phyloP scores from a whole-genome alignment of 2,888 invertebrate species.

The Ophioninae sp. region DNA sequence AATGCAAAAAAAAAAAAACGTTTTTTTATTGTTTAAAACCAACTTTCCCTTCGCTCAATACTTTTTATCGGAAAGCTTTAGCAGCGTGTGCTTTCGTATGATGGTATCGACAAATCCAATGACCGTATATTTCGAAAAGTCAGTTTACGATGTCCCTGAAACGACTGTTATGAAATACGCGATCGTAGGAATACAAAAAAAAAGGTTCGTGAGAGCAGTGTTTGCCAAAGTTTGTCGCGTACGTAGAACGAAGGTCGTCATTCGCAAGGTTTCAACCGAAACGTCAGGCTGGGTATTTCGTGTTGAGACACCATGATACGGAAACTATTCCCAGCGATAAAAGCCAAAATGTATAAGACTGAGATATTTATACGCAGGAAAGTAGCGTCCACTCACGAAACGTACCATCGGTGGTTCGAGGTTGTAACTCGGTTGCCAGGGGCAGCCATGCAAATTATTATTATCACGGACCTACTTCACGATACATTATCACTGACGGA shows the following conservation, averaged over 20 bases:
- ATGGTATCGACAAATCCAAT: not conserved
- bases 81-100: not conserved
- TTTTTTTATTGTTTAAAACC: not conserved
- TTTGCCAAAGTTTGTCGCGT: too few relatives aligned
- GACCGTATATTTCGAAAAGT: not conserved
- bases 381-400: constrained; percentile 3
- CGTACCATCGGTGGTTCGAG: constrained; percentile 4
- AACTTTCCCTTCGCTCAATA: not conserved
- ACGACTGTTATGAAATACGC: not conserved
- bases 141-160: not conserved
- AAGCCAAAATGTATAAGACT: not conserved
- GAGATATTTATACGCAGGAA: constrained; percentile 1
- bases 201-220: too few relatives aligned
- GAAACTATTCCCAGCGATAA: constrained; percentile 1
- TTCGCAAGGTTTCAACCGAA: not conserved
- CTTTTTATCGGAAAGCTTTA: too few relatives aligned
- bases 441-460: constrained; percentile 58
- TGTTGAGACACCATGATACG: not conserved
- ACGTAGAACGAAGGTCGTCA: not conserved
- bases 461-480: constrained; percentile 42
- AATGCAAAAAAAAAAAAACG: not conserved
- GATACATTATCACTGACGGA: constrained; percentile 17
- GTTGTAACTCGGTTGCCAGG: constrained; percentile 50
- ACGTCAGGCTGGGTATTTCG: not conserved
- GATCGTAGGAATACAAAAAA: not conserved